Evolutionary conservation across 2,888 invertebrate species (phyloP), one percentile per base, ranked within the genome.

Genomic region (Metellina segmentata): DNA sequence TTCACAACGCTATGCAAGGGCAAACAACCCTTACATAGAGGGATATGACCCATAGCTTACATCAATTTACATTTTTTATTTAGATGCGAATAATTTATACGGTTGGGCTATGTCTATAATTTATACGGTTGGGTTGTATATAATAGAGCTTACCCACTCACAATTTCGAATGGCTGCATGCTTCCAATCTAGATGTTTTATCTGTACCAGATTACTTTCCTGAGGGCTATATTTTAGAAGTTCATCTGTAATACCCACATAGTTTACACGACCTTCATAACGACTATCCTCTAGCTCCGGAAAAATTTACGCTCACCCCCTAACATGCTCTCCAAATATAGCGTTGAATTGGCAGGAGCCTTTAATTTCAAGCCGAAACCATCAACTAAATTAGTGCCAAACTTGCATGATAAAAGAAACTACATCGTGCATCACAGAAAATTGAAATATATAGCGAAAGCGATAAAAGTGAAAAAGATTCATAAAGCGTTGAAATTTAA

Each of bases 21-120:
- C 93, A 0, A 93, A 93, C 70, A 93, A 93, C 20, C 71, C 70
- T 16, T 93, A 93, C 70, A 75, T 93, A 71, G 9, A 19, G 11
- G 69, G 16, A 2, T 78, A 11, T 20, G n/a, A 85, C 7, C 19
- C 70, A 7, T 8, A 6, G 1, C 51, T 51, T 71, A 82, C 78
- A 20, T 79, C 34, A 13, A 75, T 51, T 8, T 86, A 70, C 74
- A 91, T 93, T 7, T 52, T 92, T 13, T 92, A 91, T 49, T 85
- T 82, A 11, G 87, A 87, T n/a, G 72, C 78, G 6, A 91, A 87
- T 34, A 91, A 92, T 13, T 61, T 88, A 8, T 87, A 89, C 51
- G 85, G 89, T n/a, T 81, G 61, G 51, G 81, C 74, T 0, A 89
- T 92, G 89, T 69, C 77, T n/a, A 87, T 34, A 91, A 92, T 13